A percentile compares a stretch with the other conserved stretches of the same genome.
These are phyloP conservation scores for Phoeniculus purpureus DNA, from an alignment of 2,797 vertebrate species.

Conservation along the genomic window DNA sequence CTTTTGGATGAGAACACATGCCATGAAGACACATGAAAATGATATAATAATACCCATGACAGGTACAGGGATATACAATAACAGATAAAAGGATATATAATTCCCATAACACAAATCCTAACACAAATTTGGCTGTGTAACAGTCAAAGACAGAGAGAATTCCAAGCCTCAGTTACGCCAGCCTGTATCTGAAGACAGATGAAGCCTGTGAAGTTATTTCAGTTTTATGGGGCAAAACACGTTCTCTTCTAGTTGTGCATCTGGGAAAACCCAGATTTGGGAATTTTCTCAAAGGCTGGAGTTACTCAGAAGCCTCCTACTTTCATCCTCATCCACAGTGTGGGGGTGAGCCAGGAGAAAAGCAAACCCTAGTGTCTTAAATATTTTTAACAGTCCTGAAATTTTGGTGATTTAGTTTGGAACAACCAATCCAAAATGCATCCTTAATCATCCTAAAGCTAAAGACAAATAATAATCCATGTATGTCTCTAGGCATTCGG, in stretches of 20 bases:
- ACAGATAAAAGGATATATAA: neutral
- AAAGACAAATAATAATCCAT: neutral
- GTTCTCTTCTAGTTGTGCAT: neutral
- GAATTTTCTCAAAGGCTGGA: neutral
- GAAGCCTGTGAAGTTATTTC: neutral
- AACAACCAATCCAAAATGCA: neutral
- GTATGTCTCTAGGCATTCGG: neutral
- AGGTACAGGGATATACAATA: neutral
- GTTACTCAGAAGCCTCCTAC: neutral
- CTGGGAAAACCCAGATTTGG: neutral
- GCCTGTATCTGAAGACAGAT: neutral
- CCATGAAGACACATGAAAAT: neutral
- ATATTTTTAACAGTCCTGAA: neutral
- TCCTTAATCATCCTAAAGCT: neutral
- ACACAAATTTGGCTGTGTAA: neutral
- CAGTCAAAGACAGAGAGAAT: neutral
- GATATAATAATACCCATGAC: neutral
- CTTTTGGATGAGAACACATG: neutral
- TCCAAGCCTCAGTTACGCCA: neutral
- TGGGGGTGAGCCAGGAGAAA: fast-evolving
- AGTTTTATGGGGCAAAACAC: neutral
- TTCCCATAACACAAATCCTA: neutral
- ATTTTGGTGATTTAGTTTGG: neutral
- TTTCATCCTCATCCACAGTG: neutral
- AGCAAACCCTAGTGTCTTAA: neutral